Base-by-base conservation (phyloP, 1,140 invertebrate genomes). In the Ctenoplectra terminalis region DNA sequence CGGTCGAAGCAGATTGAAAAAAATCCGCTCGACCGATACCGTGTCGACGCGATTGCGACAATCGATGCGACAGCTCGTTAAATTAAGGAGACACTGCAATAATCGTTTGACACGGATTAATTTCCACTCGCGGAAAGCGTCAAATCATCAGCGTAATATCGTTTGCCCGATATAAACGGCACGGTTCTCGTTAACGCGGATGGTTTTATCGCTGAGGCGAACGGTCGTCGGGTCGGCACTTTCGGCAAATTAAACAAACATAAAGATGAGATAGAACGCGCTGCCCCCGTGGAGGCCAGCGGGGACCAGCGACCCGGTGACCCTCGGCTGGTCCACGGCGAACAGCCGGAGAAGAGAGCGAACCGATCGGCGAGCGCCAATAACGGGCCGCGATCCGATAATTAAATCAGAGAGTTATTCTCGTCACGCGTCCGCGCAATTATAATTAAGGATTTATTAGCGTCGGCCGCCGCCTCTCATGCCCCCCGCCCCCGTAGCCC, bases 381-480 rank as follows among this genome's bases (percentile, higher is more conserved):
- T 84, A 87, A 81, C 60, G 86, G 76, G 82, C 87, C 76, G 88
- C 90, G 91, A 91, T 92, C 72, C 88, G 90, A 93, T 93, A 94
- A 94, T 94, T 94, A 93, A 94, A 94, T 93, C 91, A 90, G 82
- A 90, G 90, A 93, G 90, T 92, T 93, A 94, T 94, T 94, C 92
- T 81, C 91, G 90, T 93, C 92, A 94, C 92, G 92, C 92, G 91
- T 91, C 90, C 87, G 87, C 91, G 91, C 92, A 94, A 94, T 94
- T 94, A 93, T 94, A 94, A 94, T 94, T 94, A 94, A 94, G 92
- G 93, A 94, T 94, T 94, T 94, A 94, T 94, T 94, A 94, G 90
- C 87, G 85, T 81, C 81, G 84, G 87, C 72, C 80, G 83, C 86
- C 88, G 81, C 81, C 88, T 78, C 82, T 46, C n/a, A 81, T 61